Evolutionary conservation across 2,888 invertebrate species (phyloP).

Genomic region (Himalopsyche kuldschensis): DNA sequence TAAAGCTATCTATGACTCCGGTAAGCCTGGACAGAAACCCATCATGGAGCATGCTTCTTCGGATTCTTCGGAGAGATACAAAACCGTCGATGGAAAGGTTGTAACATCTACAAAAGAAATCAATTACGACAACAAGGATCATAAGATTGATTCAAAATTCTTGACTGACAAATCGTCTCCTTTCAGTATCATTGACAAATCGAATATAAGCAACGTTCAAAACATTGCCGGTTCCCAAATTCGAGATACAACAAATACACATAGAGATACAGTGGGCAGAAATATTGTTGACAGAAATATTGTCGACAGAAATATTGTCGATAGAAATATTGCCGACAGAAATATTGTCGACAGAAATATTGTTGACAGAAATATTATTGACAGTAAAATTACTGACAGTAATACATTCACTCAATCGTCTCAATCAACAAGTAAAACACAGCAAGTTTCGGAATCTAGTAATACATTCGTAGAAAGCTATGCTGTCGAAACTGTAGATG

Average conservation of each 20-base stretch:
- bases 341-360: too few species aligned
- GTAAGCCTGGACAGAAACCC: slow-evolving; percentile 56
- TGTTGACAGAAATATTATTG: too few species aligned
- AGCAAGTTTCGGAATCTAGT: slow-evolving; percentile 52
- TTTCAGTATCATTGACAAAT: background rate
- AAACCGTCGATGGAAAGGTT: slow-evolving; percentile 46
- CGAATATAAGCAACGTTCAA: background rate
- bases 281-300: background rate
- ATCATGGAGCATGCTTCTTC: slow-evolving; percentile 42
- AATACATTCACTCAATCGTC: slow-evolving; percentile 6
- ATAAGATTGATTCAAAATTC: slow-evolving; percentile 41
- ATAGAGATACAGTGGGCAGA: background rate
- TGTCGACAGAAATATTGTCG: background rate
- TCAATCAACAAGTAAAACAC: slow-evolving; percentile 45
- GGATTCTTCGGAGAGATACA: slow-evolving; percentile 36
- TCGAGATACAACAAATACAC: background rate
- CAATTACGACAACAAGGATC: slow-evolving; percentile 25
- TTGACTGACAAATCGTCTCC: slow-evolving; percentile 31
- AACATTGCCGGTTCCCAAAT: background rate
- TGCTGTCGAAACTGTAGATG: slow-evolving; percentile 35
- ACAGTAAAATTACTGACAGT: background rate
- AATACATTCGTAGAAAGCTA: slow-evolving; percentile 53
- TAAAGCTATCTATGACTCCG: slow-evolving; percentile 61
- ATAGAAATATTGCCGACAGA: background rate
- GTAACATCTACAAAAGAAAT: slow-evolving; percentile 42